Conservation (phyloP, 2,888 invertebrate species). For the Frankliniella intonsa region DNA sequence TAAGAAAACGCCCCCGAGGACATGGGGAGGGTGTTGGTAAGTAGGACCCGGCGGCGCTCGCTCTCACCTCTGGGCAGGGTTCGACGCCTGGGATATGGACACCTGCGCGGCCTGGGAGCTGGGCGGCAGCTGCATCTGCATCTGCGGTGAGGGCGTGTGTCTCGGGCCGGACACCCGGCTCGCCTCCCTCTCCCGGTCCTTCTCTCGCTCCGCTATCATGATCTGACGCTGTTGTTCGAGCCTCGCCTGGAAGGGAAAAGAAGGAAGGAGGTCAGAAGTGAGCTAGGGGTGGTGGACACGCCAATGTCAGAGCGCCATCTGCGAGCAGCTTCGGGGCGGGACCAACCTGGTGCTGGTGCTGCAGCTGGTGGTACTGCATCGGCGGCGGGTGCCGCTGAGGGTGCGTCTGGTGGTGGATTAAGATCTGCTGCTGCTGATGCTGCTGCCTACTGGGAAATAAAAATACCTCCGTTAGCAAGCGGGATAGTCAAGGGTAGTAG, state of each 20-base stretch:
- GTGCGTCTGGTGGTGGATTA: slow-evolving; percentile 37
- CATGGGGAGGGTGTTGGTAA: background rate
- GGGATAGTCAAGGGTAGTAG: too few relatives aligned
- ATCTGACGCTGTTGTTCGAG: background rate
- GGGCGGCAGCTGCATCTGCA: slow-evolving; percentile 28
- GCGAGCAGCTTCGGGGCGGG: too few relatives aligned
- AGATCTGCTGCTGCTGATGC: slow-evolving; percentile 38
- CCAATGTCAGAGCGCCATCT: background rate
- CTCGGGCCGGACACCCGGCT: slow-evolving; percentile 28
- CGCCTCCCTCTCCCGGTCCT: slow-evolving; percentile 41
- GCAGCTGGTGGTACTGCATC: slow-evolving; percentile 35
- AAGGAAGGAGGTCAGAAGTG: background rate
- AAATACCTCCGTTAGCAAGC: background rate
- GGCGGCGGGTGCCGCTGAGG: slow-evolving; percentile 36
- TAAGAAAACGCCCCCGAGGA: background rate
- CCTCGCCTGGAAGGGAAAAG: background rate
- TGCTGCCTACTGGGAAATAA: slow-evolving; percentile 33
- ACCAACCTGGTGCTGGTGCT: slow-evolving; percentile 1
- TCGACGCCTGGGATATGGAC: background rate
- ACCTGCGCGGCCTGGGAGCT: background rate
- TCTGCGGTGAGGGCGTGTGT: slow-evolving; percentile 29
- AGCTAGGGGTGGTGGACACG: too few relatives aligned
- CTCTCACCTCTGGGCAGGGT: background rate
- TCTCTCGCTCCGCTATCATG: slow-evolving; percentile 41
- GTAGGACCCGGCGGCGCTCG: background rate